Base-by-base conservation (phyloP, 2,888 invertebrate species). In the Nymphalis urticae region DNA sequence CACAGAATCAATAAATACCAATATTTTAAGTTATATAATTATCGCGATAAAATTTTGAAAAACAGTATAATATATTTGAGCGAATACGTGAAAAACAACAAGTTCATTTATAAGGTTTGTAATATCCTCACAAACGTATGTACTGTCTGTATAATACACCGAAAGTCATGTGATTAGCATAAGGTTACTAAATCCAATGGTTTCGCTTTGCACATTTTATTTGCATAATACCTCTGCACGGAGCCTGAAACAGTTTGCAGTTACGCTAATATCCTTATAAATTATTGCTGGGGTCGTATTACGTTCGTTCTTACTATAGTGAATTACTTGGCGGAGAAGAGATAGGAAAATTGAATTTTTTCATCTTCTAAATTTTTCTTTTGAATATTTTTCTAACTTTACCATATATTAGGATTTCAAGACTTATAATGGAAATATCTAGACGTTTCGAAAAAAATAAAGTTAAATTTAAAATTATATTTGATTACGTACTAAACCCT, bases 111-210 rank as follows among this genome's bases (percentile, higher is more conserved):
- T 36, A 2, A 13, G 13, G 13, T 42, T 13, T 13, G 8, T 48
- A 48, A 21, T 21, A 48, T 32, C n/a, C 8, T 24, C n/a, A 16
- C 1, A n/a, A 56, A 56, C 56, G 56, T n/a, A 36, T 32, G 27
- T 56, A 56, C 32, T 32, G 27, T 32, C 32, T 32, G n/a, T 32
- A 36, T 56, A 56, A 56, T 36, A 48, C 16, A 47, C 56, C 9
- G 48, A 65, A 69, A 65, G 48, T 58, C 59, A 50, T 47, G 60
- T 53, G 64, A 71, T 71, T 69, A 68, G 54, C 72, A 70, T 70
- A 70, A 69, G 66, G 73, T 70, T 63, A 69, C 62, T 62, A 71
- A 71, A 73, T 73, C 71, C 66, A 53, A 60, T 61, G 69, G 64
- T 50, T 71, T 69, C 21, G 58, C 62, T 72, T 47, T 63, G 67